Evolutionary conservation across 1,140 invertebrate species (phyloP), one percentile per base, ranked within the genome.

Genomic region (Sitodiplosis mosellana): DNA sequence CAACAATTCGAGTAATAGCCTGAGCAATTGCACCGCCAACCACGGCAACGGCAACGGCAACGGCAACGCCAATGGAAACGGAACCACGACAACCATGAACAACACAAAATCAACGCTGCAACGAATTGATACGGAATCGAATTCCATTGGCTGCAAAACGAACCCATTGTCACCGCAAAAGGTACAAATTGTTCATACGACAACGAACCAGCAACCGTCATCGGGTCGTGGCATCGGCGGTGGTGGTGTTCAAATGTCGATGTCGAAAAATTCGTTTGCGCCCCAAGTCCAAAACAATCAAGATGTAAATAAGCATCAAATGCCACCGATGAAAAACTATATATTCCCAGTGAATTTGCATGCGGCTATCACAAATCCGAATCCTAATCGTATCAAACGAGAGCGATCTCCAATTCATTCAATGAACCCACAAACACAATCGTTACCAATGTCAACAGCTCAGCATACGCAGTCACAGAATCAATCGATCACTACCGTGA

Each of bases 11-110:
- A 27, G 27, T 27, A 27, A 27, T 10, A 27, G 27, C 27, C 27
- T 27, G 10, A 27, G 27, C 27, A 27, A 27, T 27, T 27, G 43
- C 14, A 54, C 51, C 37, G 59, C 58, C 47, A 55, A 56, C 22
- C 54, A 51, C 6, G 48, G 37, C 46, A 56, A 49, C 54, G 56
- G 52, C 43, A 52, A 49, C 56, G 42, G 51, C 49, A 21, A 53
- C 65, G 51, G 52, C 52, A 53, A 10, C 52, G 52, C 21, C 54
- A 45, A 10, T 47, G 18, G 42, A 52, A 54, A 58, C 54, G n/a
- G n/a, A n/a, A 54, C 50, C 48, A 57, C 62, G 43, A 50, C 54
- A 53, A 60, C 55, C 51, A 63, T 65, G 45, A 54, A 61, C 37
- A 61, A 59, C 55, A 64, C 49, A 51, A 27, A 27, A 27, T 27